phyloP scores from a whole-genome alignment of 2,113 vertebrate genomes.

The Australoheros scitulus region DNA sequence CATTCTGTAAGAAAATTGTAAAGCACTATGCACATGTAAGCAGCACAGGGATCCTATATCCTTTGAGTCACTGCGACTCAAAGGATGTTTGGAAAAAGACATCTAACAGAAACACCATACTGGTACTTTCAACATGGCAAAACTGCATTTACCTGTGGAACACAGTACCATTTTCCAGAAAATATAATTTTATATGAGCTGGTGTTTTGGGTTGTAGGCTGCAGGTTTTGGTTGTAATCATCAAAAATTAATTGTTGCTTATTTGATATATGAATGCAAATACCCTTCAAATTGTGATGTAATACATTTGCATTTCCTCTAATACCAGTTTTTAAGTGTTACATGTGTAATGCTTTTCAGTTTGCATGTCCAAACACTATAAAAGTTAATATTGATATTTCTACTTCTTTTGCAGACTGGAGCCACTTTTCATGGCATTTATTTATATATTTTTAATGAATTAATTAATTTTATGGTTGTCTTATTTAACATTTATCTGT shows the following conservation, averaged over 20 bases:
- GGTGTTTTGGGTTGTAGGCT: too few species aligned
- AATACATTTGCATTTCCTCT: neutral
- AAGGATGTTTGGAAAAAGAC: neutral
- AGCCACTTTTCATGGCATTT: too few species aligned
- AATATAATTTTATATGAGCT: neutral
- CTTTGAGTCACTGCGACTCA: neutral
- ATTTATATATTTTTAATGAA: too few species aligned
- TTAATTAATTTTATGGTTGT: too few species aligned
- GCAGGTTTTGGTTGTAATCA: neutral
- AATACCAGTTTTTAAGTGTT: neutral
- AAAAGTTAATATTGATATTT: too few species aligned
- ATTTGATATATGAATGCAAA: neutral
- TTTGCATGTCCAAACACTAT: too few species aligned
- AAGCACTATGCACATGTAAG: neutral
- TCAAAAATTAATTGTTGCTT: neutral
- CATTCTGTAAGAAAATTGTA: neutral
- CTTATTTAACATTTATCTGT: too few species aligned
- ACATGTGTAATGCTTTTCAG: neutral
- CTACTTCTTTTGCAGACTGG: too few species aligned
- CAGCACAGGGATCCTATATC: neutral
- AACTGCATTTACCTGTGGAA: neutral
- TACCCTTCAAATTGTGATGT: neutral
- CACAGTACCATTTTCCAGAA: neutral
- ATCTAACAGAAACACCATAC: neutral
- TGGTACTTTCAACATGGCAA: neutral